Evolutionary conservation across 37 sponge, comb jelly and placozoan genomes (phyloP), one percentile per base, ranked within the genome.

Genomic region (Agelas oroides): DNA sequence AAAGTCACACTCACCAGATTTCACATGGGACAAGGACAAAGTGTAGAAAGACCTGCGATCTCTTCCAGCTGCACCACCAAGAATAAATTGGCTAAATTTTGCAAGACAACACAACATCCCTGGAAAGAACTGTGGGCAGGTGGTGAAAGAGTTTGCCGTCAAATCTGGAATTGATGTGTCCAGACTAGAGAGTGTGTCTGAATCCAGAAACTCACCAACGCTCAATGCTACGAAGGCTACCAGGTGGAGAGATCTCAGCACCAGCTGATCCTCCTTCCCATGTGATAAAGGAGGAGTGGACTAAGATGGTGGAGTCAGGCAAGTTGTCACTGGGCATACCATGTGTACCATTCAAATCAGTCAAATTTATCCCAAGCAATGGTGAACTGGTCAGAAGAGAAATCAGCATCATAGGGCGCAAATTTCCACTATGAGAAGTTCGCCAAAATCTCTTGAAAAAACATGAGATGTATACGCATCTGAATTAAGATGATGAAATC

Each of bases 391-490:
- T 24, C 31, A 68, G 25, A 24, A n/a, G 27, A 81, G 71, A 77
- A 53, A 39, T 77, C 8, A 77, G 14, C 18, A 32, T 60, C 24
- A 61, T 23, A 27, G 82, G 82, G 14, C 59, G 63, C 56, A 82
- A 82, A 40, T 57, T 82, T 36, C 82, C 82, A 28, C 72, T 82
- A 28, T 54, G 31, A 32, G 72, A 71, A 35, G 23, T 82, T 60
- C 25, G 71, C 55, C 36, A 46, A 38, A 64, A 82, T 36, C 58
- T 81, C 38, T 38, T 81, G 23, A 37, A 54, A 18, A 34, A 56
- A 30, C 70, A 70, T 23, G 71, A 82, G 61, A 82, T 17, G 32
- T 82, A 71, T 17, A 70, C 71, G 82, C 82, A 39, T 23, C 81
- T 71, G 23, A 54, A 82, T 39, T 55, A 59, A 36, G 82, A 82